A percentile compares a stretch with the other conserved stretches of the same genome.
phyloP scores from a whole-genome alignment of 2,797 vertebrate genomes.

The Oceanodroma leucorhoa region DNA sequence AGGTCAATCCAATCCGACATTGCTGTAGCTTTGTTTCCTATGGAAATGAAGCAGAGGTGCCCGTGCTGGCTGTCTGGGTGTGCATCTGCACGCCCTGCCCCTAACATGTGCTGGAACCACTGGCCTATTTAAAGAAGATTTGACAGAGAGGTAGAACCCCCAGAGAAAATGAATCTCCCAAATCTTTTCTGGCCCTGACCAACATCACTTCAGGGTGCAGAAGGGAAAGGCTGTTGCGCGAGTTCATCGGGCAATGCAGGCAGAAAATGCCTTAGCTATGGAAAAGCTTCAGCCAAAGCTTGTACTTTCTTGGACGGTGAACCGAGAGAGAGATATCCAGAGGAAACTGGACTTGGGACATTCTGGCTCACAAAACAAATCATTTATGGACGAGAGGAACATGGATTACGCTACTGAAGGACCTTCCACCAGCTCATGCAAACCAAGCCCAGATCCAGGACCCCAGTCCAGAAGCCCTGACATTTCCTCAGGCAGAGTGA shows the following conservation, averaged over 20 bases:
- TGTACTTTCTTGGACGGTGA: background rate
- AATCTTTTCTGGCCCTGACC: background rate
- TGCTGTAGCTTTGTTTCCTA: background rate
- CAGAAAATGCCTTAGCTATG: background rate
- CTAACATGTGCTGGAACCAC: background rate
- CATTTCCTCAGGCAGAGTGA: background rate
- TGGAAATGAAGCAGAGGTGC: background rate
- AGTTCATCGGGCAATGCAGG: accelerated
- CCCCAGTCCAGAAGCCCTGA: background rate
- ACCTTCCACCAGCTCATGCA: background rate
- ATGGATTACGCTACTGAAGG: background rate
- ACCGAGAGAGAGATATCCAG: background rate
- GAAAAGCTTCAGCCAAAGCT: background rate
- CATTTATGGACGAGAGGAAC: background rate
- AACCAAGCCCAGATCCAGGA: background rate
- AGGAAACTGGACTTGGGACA: background rate
- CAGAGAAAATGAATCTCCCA: background rate
- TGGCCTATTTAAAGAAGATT: background rate
- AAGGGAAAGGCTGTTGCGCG: background rate
- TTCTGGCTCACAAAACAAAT: background rate
- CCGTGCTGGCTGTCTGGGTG: background rate
- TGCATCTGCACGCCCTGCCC: background rate
- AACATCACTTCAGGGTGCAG: accelerated
- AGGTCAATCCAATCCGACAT: accelerated
- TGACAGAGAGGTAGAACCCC: background rate